Base-by-base conservation (phyloP, 2,797 vertebrate species). In the Otolemur crassicaudatus region DNA sequence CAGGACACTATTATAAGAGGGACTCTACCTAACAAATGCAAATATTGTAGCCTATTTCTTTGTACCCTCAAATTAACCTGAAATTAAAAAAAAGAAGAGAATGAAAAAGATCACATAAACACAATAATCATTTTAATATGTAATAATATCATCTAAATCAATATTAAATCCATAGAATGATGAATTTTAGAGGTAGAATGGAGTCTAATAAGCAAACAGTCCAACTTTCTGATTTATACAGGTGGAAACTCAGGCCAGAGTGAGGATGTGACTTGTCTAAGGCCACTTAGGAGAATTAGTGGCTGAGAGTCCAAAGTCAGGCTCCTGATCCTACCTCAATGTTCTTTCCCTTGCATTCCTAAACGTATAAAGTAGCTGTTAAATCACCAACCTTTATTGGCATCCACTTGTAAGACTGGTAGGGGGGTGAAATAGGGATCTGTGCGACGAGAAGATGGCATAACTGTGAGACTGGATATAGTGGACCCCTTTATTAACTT, bases 311-410 rank as follows among this genome's bases (percentile, higher is more conserved):
- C 53, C 56, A n/a, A 69, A 73, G 6, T 81, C 53, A 80, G 53
- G 29, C 1, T 17, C 27, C 29, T 2, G 22, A 16, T 53, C 11
- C 23, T 27, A 63, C 7, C 37, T 79, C n/a, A 9, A 0, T n/a
- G 7, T 11, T 80, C 43, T 72, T 63, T 37, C n/a, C 34, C n/a
- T 37, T 67, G n/a, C 16, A 8, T 72, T 61, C 69, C 43, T 80
- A 65, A 65, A 23, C n/a, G n/a, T 7, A 10, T 5, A 60, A 31
- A 60, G 23, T 2, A 10, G 37, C 31, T 60, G 34, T 6, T 0
- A 73, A 72, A 8, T 80, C 58, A 98, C 98, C 98, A 95, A 99
- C 99, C 99, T 99, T 98, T 98, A 8, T 31, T 91, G 53, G 53
- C 89, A 83, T 99, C 98, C 4, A 93, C 97, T 58, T 98, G 97